phyloP scores from a whole-genome alignment of 2,797 vertebrate species.

The Pseudochaenichthys georgianus region DNA sequence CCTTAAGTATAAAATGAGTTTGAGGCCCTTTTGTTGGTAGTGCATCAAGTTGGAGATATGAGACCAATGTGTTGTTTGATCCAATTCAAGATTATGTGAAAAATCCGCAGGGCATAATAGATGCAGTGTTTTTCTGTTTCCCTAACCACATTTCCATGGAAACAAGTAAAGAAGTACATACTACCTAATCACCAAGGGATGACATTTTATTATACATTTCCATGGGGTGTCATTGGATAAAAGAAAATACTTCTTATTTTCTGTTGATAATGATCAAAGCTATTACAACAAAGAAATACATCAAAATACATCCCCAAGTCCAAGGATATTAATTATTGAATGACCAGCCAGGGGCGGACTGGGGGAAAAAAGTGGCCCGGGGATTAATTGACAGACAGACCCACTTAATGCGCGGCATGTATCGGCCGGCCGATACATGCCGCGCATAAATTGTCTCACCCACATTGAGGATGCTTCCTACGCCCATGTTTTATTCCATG shows the following conservation, averaged over 20 bases:
- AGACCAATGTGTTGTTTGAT: slow-evolving; percentile 29
- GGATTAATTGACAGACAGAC: too few relatives aligned
- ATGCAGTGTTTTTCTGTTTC: slow-evolving; percentile 23
- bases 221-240: slow-evolving; percentile 23
- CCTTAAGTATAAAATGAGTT: background rate
- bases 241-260: slow-evolving; percentile 17
- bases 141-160: slow-evolving; percentile 43
- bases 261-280: slow-evolving; percentile 21
- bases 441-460: too few relatives aligned
- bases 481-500: too few relatives aligned
- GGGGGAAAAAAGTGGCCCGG: too few relatives aligned
- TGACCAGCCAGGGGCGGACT: background rate
- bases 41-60: background rate
- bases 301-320: background rate
- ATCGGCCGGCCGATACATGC: too few relatives aligned
- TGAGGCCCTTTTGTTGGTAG: background rate
- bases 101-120: slow-evolving; percentile 6
- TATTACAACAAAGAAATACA: slow-evolving; percentile 14
- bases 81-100: slow-evolving; percentile 16
- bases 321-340: slow-evolving; percentile 16
- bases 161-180: slow-evolving; percentile 39
- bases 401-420: too few relatives aligned
- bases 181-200: slow-evolving; percentile 21
- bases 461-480: too few relatives aligned
- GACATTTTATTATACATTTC: slow-evolving; percentile 20